A percentile compares a stretch with the other conserved stretches of the same genome.
Evolutionary conservation across 1,140 invertebrate species (phyloP).

Genomic region (Drosophila nikananu): DNA sequence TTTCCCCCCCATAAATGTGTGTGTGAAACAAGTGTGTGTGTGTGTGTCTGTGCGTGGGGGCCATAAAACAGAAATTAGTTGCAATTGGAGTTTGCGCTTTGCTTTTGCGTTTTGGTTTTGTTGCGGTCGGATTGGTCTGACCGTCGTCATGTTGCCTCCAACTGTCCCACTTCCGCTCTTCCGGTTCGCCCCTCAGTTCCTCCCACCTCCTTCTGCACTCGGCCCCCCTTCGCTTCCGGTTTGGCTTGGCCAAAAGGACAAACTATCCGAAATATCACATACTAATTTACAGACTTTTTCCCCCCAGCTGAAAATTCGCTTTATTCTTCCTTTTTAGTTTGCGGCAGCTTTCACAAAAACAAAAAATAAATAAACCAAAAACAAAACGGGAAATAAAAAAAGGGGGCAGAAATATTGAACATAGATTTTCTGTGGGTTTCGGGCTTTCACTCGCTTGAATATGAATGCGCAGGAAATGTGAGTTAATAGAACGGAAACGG

Average conservation of each 20-base stretch:
- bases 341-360: slow-evolving; percentile 24
- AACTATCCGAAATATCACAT: slow-evolving; percentile 78
- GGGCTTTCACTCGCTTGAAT: slow-evolving; percentile 39
- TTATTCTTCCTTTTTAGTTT: slow-evolving; percentile 24
- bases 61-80: slow-evolving; percentile 83
- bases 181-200: not conserved
- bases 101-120: slow-evolving; percentile 77
- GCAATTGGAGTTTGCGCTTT: slow-evolving; percentile 81
- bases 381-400: slow-evolving; percentile 1
- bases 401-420: slow-evolving; percentile 21
- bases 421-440: slow-evolving; percentile 50
- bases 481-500: slow-evolving; percentile 77
- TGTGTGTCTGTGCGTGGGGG: slow-evolving; percentile 13
- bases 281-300: slow-evolving; percentile 71
- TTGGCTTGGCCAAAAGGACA: slow-evolving; percentile 59
- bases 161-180: slow-evolving; percentile 43
- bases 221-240: slow-evolving; percentile 59
- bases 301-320: slow-evolving; percentile 10
- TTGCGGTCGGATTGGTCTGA: slow-evolving; percentile 71
- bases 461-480: slow-evolving; percentile 68
- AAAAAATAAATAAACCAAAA: slow-evolving; percentile 16
- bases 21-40: slow-evolving; percentile 21
- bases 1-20: slow-evolving; percentile 33
- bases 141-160: slow-evolving; percentile 63
- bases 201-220: not conserved